Percentiles rank a stretch among this genome's conserved stretches.
These are phyloP conservation scores for Tribolium castaneum DNA, from an alignment of 1,140 invertebrate species.

Conservation along the genomic window DNA sequence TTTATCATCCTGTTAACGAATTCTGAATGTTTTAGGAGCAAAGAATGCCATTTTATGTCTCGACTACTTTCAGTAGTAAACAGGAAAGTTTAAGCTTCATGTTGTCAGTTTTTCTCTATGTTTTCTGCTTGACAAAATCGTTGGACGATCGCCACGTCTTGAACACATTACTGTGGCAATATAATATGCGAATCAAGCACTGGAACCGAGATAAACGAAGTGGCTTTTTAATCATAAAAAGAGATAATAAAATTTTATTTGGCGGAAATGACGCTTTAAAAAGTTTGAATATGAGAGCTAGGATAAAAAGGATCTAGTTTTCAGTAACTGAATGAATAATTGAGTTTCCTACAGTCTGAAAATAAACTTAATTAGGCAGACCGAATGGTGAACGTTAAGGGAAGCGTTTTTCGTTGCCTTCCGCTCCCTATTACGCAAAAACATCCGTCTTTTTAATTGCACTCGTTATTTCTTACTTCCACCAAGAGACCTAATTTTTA, in stretches of 20 bases:
- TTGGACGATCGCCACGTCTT: not conserved
- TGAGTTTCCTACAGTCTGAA: slow-evolving; percentile 3
- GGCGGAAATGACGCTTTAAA: not conserved
- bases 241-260: not conserved
- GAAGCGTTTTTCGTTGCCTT: slow-evolving; percentile 1
- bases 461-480: slow-evolving; percentile 21
- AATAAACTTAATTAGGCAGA: slow-evolving; percentile 21
- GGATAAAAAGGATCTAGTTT: slow-evolving; percentile 5
- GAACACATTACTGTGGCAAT: not conserved
- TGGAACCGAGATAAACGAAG: not conserved
- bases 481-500: slow-evolving; percentile 3
- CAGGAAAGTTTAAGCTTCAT: not conserved
- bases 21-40: not conserved
- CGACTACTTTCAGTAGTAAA: not conserved
- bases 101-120: too few relatives aligned
- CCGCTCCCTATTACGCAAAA: not conserved
- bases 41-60: not conserved
- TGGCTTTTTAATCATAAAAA: not conserved
- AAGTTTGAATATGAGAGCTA: not conserved
- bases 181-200: not conserved
- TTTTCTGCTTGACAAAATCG: not conserved
- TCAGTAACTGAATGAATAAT: slow-evolving; percentile 15
- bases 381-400: slow-evolving; percentile 18
- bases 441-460: slow-evolving; percentile 29
- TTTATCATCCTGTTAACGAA: not conserved